Conservation (phyloP, 2,888 invertebrate species). For the Nomada fucata region DNA sequence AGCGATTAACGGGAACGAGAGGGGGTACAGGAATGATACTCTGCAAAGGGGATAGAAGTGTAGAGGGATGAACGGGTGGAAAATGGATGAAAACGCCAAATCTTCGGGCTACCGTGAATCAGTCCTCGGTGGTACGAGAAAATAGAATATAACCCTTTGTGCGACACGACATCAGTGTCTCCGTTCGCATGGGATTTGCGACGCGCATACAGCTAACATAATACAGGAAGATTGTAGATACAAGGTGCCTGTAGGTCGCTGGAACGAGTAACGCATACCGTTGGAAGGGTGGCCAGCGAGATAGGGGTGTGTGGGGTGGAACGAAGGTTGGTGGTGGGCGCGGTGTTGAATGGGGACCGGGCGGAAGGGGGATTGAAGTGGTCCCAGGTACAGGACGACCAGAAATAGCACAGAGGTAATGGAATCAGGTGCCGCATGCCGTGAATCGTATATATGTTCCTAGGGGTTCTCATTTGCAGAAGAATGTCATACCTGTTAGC, state of each 20-base stretch:
- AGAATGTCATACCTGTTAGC: slow-evolving; percentile 27
- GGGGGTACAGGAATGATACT: too few species aligned
- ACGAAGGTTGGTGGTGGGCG: slow-evolving; percentile 2
- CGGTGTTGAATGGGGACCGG: slow-evolving; percentile 15
- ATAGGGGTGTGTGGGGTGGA: slow-evolving; percentile 17
- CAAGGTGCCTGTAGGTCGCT: slow-evolving; percentile 59
- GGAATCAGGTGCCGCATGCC: slow-evolving; percentile 78
- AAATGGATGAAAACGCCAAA: slow-evolving; percentile 38
- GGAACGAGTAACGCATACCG: slow-evolving; percentile 53
- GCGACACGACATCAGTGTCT: slow-evolving; percentile 69
- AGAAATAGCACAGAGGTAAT: slow-evolving; percentile 74
- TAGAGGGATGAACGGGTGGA: neutral
- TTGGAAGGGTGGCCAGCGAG: slow-evolving; percentile 16
- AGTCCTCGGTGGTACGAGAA: slow-evolving; percentile 59
- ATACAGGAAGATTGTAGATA: slow-evolving; percentile 60
- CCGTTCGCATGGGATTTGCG: slow-evolving; percentile 67
- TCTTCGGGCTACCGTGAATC: slow-evolving; percentile 49
- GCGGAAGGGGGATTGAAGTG: slow-evolving; percentile 31
- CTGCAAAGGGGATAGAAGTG: neutral
- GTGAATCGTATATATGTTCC: slow-evolving; percentile 70
- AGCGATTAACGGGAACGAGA: slow-evolving; percentile 35
- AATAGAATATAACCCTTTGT: slow-evolving; percentile 73
- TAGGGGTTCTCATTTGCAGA: slow-evolving; percentile 61
- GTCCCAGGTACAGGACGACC: slow-evolving; percentile 47
- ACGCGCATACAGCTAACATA: slow-evolving; percentile 62